Evolutionary conservation across 2,113 vertebrate genomes (phyloP), one percentile per base, ranked within the genome.

Genomic region (Pycnonotus jocosus): DNA sequence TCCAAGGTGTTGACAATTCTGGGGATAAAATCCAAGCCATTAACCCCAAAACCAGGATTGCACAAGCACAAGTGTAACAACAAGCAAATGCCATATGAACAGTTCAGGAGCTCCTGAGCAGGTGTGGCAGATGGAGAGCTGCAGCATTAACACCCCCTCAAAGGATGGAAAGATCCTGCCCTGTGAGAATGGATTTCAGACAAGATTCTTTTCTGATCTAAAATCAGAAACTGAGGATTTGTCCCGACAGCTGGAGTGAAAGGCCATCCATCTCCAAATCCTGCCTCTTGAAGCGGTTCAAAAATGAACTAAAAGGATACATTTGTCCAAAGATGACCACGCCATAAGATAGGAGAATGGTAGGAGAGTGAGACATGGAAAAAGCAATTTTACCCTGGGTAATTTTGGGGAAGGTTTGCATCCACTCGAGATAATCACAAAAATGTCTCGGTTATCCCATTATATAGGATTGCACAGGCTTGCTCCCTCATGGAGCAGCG

Each of bases 401-500:
- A 18, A 20, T 56, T 77, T 24, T 42, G 56, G 17, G 47, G 30
- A 56, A 73, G 19, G 6, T 73, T 77, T 77, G 48, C 20, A 68
- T 30, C 42, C 1, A 0, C 30, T 81, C 1, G 2, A 42, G 15
- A 19, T 68, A 57, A 72, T 69, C 0, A 3, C 50, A 66, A 44
- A 76, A 45, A 50, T 9, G 15, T 7, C 9, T 20, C 12, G 30
- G 33, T 40, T 60, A 15, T 60, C 19, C 5, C 38, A 0, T 47
- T 11, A 3, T 25, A 37, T 2, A 44, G 24, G 44, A 37, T 17
- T 50, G 35, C 35, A 24, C 7, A 50, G 0, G 0, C 8, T 6
- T 13, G 7, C 3, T 28, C 3, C 31, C 15, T 51, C 44, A 30
- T 5, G 12, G 50, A 61, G 12, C 25, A 15, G 10, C 1, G 10